Evolutionary conservation across 2,888 invertebrate genomes (phyloP), one percentile per base, ranked within the genome.

Genomic region (Silvanus unidentatus): DNA sequence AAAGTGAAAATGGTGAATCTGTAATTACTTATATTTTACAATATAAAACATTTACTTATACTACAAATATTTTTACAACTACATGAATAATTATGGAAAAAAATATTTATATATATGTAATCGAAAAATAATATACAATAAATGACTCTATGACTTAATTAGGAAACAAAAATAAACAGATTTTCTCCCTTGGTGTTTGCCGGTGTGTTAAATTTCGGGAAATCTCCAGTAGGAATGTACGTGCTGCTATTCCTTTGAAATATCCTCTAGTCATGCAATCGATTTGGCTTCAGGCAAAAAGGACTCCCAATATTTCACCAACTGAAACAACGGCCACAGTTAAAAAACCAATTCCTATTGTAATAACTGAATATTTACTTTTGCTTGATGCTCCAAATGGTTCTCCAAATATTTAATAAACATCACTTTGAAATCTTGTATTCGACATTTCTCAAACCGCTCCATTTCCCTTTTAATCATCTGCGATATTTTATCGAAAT

Each of bases 221-320:
- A 68, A 69, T 50, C 58, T 66, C 67, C 66, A 69, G 56, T 63
- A 66, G 70, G 70, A 71, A 70, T 71, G 68, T 66, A 63, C 57
- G 51, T 61, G 62, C 59, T 65, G 69, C 65, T 71, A 71, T 66
- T 71, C 69, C 45, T 62, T 55, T 45, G 64, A 63, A 30, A 70
- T 53, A 50, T 70, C 70, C 58, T 70, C 70, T 62, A 68, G 71
- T 87, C 84, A 92, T 75, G 85, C 86, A 71, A 95, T 92, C 55
- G 91, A 88, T 68, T 90, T 88, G 14, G 96, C 96, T 72, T 95
- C 94, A 0, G 97, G 97, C 57, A 95, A 76, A 75, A 98, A 98
- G 14, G 88, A 83, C 73, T 98, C 96, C 98, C 97, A 96, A 71
- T 88, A 88, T 69, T 92, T 89, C 57, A 92, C 86, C 35, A 94